Percentiles rank a stretch among this genome's conserved stretches.
phyloP scores from a whole-genome alignment of 1,140 invertebrate species.

The Aethina tumida region DNA sequence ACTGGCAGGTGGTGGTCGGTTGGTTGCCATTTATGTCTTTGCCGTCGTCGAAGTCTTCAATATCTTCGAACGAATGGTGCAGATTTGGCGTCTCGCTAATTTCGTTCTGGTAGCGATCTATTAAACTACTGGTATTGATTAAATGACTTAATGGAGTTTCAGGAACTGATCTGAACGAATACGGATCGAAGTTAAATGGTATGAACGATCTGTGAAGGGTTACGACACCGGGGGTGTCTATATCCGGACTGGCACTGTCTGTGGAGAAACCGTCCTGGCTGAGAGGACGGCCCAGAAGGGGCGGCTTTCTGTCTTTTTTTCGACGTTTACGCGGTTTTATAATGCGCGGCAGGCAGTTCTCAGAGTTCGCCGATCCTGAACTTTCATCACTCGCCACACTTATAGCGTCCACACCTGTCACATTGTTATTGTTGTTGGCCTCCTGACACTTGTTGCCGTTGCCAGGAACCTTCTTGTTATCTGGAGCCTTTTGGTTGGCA shows the following conservation, averaged over 20 bases:
- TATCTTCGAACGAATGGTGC: constrained; percentile 36
- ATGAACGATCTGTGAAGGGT: constrained; percentile 8
- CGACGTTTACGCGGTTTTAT: constrained; percentile 80
- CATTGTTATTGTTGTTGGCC: constrained; percentile 31
- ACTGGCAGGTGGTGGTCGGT: constrained; percentile 55
- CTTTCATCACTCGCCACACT: constrained; percentile 69
- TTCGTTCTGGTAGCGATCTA: constrained; percentile 10
- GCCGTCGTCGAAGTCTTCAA: constrained; percentile 33
- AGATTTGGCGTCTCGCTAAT: constrained; percentile 28
- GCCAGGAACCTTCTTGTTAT: constrained; percentile 14
- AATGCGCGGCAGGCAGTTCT: constrained; percentile 71
- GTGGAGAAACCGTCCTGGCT: constrained; percentile 35
- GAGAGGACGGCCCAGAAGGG: constrained; percentile 26
- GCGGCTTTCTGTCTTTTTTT: constrained; percentile 77
- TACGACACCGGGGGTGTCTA: constrained; percentile 24
- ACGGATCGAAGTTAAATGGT: constrained; percentile 21
- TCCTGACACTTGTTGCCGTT: constrained; percentile 21
- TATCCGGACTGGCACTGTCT: constrained; percentile 37
- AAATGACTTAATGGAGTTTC: constrained; percentile 10
- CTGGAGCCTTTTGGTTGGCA: constrained; percentile 9
- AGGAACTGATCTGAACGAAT: constrained; percentile 23
- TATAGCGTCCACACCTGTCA: constrained; percentile 44
- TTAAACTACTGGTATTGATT: constrained; percentile 4
- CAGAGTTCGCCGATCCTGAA: constrained; percentile 57
- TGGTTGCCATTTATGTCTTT: constrained; percentile 30